Evolutionary conservation across 2,113 vertebrate species (phyloP).

Genomic region (Osmerus eperlanus): DNA sequence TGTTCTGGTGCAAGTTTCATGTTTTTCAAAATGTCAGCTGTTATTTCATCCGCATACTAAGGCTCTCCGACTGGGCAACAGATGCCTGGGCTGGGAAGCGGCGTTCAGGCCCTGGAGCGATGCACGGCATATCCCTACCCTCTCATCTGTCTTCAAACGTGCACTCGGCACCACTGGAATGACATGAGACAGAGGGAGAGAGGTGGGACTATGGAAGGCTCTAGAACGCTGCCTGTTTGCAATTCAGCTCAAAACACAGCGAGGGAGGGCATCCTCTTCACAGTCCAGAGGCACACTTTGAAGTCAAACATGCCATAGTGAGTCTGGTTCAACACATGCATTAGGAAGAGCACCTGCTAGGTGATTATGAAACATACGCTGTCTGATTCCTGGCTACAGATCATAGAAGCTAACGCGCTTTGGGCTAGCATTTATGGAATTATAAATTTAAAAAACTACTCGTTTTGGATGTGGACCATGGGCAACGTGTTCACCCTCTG

Average conservation of each 20-base stretch:
- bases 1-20: not conserved
- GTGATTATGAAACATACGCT: slow-evolving; percentile 52
- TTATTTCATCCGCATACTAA: slow-evolving; percentile 40
- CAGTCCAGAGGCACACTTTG: slow-evolving; percentile 31
- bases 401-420: slow-evolving; percentile 8
- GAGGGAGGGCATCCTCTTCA: slow-evolving; percentile 10
- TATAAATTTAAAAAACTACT: slow-evolving; percentile 12
- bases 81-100: slow-evolving; percentile 46
- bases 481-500: too few relatives aligned
- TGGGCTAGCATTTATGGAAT: not conserved
- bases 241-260: slow-evolving; percentile 35
- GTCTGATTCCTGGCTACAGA: slow-evolving; percentile 37
- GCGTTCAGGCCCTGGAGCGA: slow-evolving; percentile 31
- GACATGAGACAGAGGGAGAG: slow-evolving; percentile 20
- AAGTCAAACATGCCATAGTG: slow-evolving; percentile 29
- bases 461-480: not conserved
- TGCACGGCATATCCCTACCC: slow-evolving; percentile 10
- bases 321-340: slow-evolving; percentile 42
- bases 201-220: slow-evolving; percentile 12
- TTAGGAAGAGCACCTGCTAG: slow-evolving; percentile 52
- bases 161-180: slow-evolving; percentile 2
- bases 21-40: slow-evolving; percentile 49
- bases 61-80: slow-evolving; percentile 36
- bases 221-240: slow-evolving; percentile 22
- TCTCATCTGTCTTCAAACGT: slow-evolving; percentile 25